Evolutionary conservation across 2,888 invertebrate species (phyloP).

Genomic region (Calephelis perditalis): DNA sequence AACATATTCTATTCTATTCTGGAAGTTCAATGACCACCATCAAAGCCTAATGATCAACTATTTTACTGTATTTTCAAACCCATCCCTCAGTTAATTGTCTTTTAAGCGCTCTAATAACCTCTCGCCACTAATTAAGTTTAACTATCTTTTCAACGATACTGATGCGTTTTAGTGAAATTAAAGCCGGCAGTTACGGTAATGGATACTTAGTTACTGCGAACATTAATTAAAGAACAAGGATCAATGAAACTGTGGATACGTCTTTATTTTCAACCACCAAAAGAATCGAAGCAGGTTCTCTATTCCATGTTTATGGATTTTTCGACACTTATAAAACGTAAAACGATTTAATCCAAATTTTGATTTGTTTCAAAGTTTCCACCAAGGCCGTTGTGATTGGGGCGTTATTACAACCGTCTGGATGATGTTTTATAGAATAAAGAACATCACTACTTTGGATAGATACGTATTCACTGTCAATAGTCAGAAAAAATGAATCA

Average conservation of each 20-base stretch:
- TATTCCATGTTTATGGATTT: background rate
- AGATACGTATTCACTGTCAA: no score
- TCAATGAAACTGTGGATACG: background rate
- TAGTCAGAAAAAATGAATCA: no score
- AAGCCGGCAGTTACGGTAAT: constrained; percentile 22
- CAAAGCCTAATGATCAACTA: no score
- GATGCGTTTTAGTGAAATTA: constrained; percentile 23
- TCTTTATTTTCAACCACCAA: background rate
- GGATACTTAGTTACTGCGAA: constrained; percentile 13
- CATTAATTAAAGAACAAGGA: constrained; percentile 15
- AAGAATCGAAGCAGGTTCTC: background rate
- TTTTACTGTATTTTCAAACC: background rate
- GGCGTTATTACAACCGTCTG: no score
- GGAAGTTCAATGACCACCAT: no score
- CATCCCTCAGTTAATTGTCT: background rate
- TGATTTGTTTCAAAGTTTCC: no score
- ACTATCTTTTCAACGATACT: constrained; percentile 10
- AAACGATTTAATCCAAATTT: no score
- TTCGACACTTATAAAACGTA: no score
- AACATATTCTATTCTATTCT: no score
- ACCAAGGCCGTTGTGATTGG: no score
- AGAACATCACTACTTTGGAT: no score
- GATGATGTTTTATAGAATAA: no score
- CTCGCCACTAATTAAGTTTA: constrained; percentile 2
- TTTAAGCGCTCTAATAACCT: constrained; percentile 12